Evolutionary conservation across 2,888 invertebrate species (phyloP).

Genomic region (Sarcophaga variegata): DNA sequence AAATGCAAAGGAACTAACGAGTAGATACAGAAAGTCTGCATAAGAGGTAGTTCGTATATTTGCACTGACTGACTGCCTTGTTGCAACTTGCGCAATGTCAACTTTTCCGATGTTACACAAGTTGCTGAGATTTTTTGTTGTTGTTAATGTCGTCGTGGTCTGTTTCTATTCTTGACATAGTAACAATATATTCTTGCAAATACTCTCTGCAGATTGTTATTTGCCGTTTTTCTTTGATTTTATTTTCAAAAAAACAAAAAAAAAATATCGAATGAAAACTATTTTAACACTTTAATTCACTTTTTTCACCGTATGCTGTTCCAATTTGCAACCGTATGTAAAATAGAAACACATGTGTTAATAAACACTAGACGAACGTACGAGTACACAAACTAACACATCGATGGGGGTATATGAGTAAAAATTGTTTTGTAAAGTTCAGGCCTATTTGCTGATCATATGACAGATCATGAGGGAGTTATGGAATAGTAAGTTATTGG

Average conservation of each 20-base stretch:
- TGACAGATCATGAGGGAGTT: no score
- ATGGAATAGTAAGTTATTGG: no score
- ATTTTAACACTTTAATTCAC: neutral
- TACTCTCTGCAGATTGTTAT: neutral
- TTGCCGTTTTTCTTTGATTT: neutral
- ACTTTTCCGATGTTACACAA: conserved; percentile 25
- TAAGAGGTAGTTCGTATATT: conserved; percentile 11
- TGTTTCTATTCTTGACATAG: conserved; percentile 68
- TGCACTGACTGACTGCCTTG: conserved; percentile 39
- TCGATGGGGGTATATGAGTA: neutral
- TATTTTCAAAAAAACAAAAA: conserved; percentile 18
- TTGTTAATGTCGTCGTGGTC: conserved; percentile 23
- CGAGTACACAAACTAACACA: no score
- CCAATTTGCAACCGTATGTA: conserved; percentile 58
- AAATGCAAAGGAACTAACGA: conserved; percentile 22
- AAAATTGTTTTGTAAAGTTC: neutral
- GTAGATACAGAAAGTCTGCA: neutral
- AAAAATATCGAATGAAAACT: conserved; percentile 1
- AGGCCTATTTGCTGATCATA: no score
- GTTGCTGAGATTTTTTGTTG: conserved; percentile 40
- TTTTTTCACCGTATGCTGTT: conserved; percentile 22
- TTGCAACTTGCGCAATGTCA: conserved; percentile 66
- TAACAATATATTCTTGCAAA: conserved; percentile 53
- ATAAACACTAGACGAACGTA: conserved; percentile 32
- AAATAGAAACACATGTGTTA: conserved; percentile 63